Evolutionary conservation across 2,113 vertebrate genomes (phyloP), one percentile per base, ranked within the genome.

Genomic region (Engystomops pustulosus): DNA sequence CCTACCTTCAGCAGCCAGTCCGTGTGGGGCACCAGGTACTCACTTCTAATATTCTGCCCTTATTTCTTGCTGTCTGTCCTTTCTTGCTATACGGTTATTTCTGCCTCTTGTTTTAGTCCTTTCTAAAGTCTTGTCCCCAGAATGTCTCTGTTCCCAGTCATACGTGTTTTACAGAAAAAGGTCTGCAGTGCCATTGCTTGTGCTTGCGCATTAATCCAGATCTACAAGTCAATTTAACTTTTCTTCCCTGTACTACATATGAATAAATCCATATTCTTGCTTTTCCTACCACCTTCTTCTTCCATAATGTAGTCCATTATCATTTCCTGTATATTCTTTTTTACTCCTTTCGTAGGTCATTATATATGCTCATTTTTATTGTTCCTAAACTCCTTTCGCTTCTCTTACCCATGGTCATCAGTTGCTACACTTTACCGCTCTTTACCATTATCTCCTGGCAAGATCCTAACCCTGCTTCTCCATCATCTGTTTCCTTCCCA

Each of bases 1-100:
- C 68, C 15, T 6, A n/a, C 34, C 68, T 32, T 10, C 80, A 70
- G 72, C 83, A 79, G 83, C 83, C 74, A 70, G 3, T 70, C 83
- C 75, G 47, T 49, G 65, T 30, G 74, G 83, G 83, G 83, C 83
- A 79, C 62, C 83, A 85, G 83, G 83, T 85, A 85, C 83, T 84
- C 82, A 38, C 58, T 77, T 69, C 72, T 79, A 47, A 79, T 85
- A 79, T 79, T 79, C 72, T 79, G 74, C 67, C 74, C 34, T 86
- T 69, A 9, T 30, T 45, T 81, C 55, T 38, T 44, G n/a, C 30
- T 44, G 36, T 44, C 27, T 75, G 38, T 6, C 27, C 10, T 27
- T 60, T 30, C 23, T 38, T 12, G 23, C 0, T 14, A 3, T 36
- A 51, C 14, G 17, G 17, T 47, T 23, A 32, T 23, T 9, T 45